Percentiles rank a stretch among this genome's conserved stretches.
Evolutionary conservation across 2,113 vertebrate species (phyloP).

Genomic region (Sus scrofa): T2T-Sscrofa CM000824.6:55001001-55001500

Average conservation of each 20-base stretch:
- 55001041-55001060: neutral
- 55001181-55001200: neutral
- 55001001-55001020: neutral
- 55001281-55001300: neutral
- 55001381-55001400: too few relatives aligned
- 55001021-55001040: neutral
- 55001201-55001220: neutral
- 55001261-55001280: neutral
- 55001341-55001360: neutral
- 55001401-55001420: too few relatives aligned
- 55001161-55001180: neutral
- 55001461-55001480: too few relatives aligned
- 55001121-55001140: neutral
- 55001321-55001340: neutral
- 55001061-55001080: neutral
- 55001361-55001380: too few relatives aligned
- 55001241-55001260: neutral
- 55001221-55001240: neutral
- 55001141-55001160: neutral
- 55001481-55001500: too few relatives aligned
- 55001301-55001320: neutral
- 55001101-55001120: neutral
- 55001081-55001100: neutral
- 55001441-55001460: too few relatives aligned
- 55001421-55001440: too few relatives aligned